Percentiles rank a stretch among this genome's conserved stretches.
phyloP scores from a whole-genome alignment of 2,888 invertebrate species.

The Melieria picta region DNA sequence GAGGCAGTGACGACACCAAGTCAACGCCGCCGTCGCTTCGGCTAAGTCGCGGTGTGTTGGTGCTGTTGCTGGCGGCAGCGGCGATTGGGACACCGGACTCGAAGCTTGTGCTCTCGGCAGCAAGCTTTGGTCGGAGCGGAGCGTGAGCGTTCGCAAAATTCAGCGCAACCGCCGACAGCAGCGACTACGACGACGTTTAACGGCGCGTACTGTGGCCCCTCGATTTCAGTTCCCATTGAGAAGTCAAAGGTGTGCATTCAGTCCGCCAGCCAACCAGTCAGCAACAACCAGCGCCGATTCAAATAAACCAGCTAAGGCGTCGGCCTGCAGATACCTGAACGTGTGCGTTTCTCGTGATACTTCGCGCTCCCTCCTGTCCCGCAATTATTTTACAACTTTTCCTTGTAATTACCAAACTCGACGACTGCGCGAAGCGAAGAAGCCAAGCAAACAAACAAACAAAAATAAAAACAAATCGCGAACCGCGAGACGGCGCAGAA shows the following conservation, averaged over 20 bases:
- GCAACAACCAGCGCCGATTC: too few relatives aligned
- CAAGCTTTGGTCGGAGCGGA: too few relatives aligned
- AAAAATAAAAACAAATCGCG: background rate
- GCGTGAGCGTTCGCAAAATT: too few relatives aligned
- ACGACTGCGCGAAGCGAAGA: background rate
- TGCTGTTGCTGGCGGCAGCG: too few relatives aligned
- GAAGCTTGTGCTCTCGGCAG: too few relatives aligned
- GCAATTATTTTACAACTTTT: background rate
- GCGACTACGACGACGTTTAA: slow-evolving; percentile 47
- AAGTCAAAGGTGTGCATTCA: slow-evolving; percentile 49
- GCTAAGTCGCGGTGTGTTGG: too few relatives aligned
- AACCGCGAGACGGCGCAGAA: background rate
- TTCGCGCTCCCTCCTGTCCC: background rate
- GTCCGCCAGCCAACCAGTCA: background rate
- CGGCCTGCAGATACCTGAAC: too few relatives aligned
- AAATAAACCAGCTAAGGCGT: too few relatives aligned
- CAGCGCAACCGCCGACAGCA: too few relatives aligned
- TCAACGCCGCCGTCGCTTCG: too few relatives aligned
- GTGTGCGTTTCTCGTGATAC: background rate
- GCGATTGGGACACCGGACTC: too few relatives aligned
- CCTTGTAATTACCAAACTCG: background rate
- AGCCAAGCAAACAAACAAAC: background rate
- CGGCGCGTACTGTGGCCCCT: slow-evolving; percentile 44
- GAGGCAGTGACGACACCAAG: too few relatives aligned
- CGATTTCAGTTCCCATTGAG: slow-evolving; percentile 56